phyloP scores from a whole-genome alignment of 2,113 vertebrate genomes.

The Petroica traversi region DNA sequence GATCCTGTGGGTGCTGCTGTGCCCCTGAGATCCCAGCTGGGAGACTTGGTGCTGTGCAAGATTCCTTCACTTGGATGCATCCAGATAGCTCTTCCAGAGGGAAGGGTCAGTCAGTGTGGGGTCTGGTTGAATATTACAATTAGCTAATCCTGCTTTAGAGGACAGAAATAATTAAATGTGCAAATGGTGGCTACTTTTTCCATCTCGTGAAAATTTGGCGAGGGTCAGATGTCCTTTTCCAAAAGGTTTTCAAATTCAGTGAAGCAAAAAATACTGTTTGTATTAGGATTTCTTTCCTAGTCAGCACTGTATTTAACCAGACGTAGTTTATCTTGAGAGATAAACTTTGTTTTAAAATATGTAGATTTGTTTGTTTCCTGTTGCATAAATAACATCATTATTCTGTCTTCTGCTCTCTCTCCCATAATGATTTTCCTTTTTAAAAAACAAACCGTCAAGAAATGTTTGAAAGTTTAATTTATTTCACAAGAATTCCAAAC shows the following conservation, averaged over 20 bases:
- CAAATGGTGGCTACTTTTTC: conserved; percentile 1
- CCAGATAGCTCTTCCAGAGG: neutral
- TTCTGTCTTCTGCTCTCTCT: neutral
- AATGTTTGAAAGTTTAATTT: neutral
- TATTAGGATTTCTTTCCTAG: neutral
- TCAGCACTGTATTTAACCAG: neutral
- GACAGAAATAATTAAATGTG: neutral
- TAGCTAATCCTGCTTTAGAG: neutral
- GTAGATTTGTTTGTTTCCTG: neutral
- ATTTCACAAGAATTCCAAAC: neutral
- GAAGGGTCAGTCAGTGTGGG: neutral
- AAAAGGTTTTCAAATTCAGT: neutral
- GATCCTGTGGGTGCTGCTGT: neutral
- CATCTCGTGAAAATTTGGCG: neutral
- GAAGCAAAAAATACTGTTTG: conserved; percentile 21
- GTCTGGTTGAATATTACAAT: conserved; percentile 9
- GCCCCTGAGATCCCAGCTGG: neutral
- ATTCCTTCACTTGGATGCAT: neutral
- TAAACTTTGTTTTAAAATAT: neutral
- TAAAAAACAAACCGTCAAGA: neutral
- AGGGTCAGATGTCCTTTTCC: neutral
- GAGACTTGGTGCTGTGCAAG: neutral
- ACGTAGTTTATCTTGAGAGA: neutral
- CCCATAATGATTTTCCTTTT: neutral
- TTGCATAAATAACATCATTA: neutral